A percentile compares a stretch with the other conserved stretches of the same genome.
phyloP scores from a whole-genome alignment of 2,113 vertebrate genomes.

The Corythaixoides concolor region DNA sequence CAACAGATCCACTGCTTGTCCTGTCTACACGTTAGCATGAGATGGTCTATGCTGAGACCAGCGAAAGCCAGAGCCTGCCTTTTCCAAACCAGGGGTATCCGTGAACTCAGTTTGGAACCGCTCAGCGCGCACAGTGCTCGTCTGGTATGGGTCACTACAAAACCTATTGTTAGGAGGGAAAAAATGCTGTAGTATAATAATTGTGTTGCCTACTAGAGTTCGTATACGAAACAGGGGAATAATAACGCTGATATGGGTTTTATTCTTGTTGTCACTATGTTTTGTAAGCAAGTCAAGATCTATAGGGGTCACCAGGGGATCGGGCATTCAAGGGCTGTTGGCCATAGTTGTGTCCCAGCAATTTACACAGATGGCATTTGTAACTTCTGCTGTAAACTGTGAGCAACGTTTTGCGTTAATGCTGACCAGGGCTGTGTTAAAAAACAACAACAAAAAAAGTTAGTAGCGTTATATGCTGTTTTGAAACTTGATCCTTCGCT shows the following conservation, averaged over 20 bases:
- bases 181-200: neutral
- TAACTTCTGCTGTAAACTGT: neutral
- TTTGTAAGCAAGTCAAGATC: neutral
- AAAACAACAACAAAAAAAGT: too few relatives aligned
- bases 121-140: neutral
- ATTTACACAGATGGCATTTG: neutral
- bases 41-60: rapidly evolving
- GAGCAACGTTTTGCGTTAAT: neutral
- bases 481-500: neutral
- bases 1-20: neutral
- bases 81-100: neutral
- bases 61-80: neutral
- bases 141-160: neutral
- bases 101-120: neutral
- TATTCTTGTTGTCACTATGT: neutral
- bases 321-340: neutral
- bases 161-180: neutral
- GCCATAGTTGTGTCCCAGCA: neutral
- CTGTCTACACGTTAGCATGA: neutral
- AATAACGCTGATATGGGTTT: neutral
- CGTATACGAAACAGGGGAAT: neutral
- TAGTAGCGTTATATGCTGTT: neutral
- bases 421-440: neutral
- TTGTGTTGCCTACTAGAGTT: neutral
- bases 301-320: neutral